Conservation (phyloP, 2,113 vertebrate genomes). For the Pomatorhinus ruficollis region DNA sequence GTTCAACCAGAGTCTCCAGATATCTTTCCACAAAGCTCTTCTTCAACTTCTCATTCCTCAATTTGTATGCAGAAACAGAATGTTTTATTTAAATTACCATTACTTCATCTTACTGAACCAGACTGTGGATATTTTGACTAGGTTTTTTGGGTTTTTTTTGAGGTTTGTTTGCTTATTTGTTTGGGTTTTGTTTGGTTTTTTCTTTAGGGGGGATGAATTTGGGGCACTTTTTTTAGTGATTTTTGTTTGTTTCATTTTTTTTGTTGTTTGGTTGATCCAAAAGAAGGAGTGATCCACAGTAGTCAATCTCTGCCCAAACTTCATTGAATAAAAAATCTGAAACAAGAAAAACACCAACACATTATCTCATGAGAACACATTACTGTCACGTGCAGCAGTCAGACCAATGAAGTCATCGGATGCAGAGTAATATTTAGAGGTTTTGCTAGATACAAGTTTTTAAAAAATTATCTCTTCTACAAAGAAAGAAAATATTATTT, state of each 20-base stretch:
- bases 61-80: not conserved
- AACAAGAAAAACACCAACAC: not conserved
- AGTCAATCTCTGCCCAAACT: not conserved
- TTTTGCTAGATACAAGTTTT: not conserved
- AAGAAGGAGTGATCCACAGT: not conserved
- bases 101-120: not conserved
- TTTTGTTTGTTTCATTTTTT: not conserved
- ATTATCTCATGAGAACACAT: not conserved
- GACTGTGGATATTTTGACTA: not conserved
- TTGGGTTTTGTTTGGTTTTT: not conserved
- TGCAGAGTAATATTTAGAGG: not conserved
- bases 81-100: not conserved
- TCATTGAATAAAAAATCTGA: not conserved
- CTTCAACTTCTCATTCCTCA: not conserved
- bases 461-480: not conserved
- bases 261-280: not conserved
- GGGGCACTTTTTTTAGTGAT: too few species aligned
- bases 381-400: not conserved
- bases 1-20: not conserved
- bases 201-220: too few species aligned
- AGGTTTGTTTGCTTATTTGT: not conserved
- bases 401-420: not conserved
- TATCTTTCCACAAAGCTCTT: accelerated
- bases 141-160: not conserved
- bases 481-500: not conserved